Percentiles rank a stretch among this genome's conserved stretches.
Evolutionary conservation across 2,888 invertebrate species (phyloP).

Genomic region (Stenchaetothrips biformis): DNA sequence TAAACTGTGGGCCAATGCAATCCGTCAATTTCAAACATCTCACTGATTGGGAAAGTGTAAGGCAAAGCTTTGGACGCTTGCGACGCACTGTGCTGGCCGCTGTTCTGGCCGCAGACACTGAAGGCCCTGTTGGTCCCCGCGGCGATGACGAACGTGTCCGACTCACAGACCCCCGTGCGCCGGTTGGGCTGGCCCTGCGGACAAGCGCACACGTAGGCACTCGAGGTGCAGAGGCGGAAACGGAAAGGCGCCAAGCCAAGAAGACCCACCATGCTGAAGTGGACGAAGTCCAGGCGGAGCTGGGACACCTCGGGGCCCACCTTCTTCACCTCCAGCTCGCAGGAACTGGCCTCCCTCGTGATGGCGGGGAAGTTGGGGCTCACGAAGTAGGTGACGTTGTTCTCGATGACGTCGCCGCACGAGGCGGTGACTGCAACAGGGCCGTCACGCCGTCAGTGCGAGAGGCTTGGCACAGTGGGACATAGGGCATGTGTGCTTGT

Average conservation of each 20-base stretch:
- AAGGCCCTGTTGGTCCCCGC: constrained; percentile 57
- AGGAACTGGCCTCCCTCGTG: constrained; percentile 61
- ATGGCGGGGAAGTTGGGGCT: constrained; percentile 78
- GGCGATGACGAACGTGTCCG: constrained; percentile 58
- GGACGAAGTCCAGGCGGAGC: constrained; percentile 74
- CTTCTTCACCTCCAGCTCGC: constrained; percentile 68
- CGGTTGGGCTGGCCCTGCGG: constrained; percentile 76
- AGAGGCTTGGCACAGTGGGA: neutral
- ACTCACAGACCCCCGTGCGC: constrained; percentile 70
- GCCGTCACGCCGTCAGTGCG: neutral
- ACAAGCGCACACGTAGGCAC: neutral
- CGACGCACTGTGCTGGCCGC: constrained; percentile 72
- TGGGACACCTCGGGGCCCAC: constrained; percentile 75
- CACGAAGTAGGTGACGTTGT: constrained; percentile 77
- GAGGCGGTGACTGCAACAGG: constrained; percentile 61
- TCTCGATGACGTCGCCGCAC: constrained; percentile 65
- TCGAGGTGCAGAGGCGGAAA: neutral
- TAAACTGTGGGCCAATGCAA: constrained; percentile 53
- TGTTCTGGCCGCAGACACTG: constrained; percentile 73
- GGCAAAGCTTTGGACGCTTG: constrained; percentile 76
- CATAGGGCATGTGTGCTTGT: too few species aligned
- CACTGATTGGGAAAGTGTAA: neutral
- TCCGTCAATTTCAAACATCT: neutral
- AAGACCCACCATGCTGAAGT: constrained; percentile 69
- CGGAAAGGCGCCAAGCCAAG: neutral